Conservation (phyloP, 2,113 vertebrate species). For the Dasyprocta punctata region DNA sequence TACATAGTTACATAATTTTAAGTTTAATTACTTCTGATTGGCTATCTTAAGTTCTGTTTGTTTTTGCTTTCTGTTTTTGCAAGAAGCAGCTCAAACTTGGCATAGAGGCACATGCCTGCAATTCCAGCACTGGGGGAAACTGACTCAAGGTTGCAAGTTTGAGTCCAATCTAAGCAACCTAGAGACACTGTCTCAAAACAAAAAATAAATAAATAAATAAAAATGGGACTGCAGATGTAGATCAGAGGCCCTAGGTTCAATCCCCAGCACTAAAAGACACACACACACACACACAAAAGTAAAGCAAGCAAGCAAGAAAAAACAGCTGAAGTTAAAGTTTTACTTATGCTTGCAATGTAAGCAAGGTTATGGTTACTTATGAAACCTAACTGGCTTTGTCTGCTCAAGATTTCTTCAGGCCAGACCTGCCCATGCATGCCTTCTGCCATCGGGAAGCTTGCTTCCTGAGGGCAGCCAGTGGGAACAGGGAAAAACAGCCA, state of each 20-base stretch:
- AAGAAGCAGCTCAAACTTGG: background rate
- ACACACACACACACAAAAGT: background rate
- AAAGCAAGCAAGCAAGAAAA: background rate
- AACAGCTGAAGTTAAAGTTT: background rate
- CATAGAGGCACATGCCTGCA: background rate
- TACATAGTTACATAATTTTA: background rate
- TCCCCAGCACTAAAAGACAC: background rate
- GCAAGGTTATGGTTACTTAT: background rate
- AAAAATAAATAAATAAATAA: background rate
- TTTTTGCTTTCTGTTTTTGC: background rate
- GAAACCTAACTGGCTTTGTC: background rate
- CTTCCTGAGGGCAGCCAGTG: too few relatives aligned
- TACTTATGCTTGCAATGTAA: background rate
- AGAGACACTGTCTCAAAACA: background rate
- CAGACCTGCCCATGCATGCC: too few relatives aligned
- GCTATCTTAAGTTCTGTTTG: background rate
- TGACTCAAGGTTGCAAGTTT: background rate
- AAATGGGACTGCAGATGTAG: background rate
- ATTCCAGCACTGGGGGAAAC: background rate
- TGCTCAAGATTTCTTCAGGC: background rate
- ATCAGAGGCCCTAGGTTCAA: background rate
- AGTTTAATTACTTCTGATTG: background rate
- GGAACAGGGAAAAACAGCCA: too few relatives aligned
- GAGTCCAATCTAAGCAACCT: background rate
- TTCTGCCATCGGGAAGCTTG: too few relatives aligned